Base-by-base conservation (phyloP, 1,140 invertebrate species). In the Musca vetustissima region DNA sequence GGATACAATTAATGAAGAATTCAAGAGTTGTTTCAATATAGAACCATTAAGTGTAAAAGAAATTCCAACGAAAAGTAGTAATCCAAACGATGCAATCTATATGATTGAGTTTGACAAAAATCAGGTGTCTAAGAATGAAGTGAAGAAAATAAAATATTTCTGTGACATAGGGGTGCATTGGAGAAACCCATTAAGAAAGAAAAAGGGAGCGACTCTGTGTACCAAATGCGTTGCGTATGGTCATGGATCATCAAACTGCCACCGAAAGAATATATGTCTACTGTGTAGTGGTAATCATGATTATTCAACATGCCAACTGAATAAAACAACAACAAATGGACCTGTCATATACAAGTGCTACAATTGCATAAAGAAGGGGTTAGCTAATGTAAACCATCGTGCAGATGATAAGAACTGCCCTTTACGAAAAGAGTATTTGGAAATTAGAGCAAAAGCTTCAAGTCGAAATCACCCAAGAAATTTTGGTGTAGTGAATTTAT, bases 271-370 rank as follows among this genome's bases (percentile, higher is more conserved):
- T 3, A 25, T 25, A 6, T 61, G 57, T 28, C 9, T 61, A 32
- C 9, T 8, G 0, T 61, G 57, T 17, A 14, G 61, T 1, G 61
- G 32, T 19, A 2, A 4, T 1, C 61, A 64, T 28, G 36, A 32
- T 36, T 64, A 19, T 17, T 64, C 59, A n/a, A 64, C 28, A 13
- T 64, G 59, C n/a, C 43, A 64, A 64, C n/a, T 64, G 3, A 64
- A 8, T 6, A 64, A 64, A 49, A 24, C 21, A 1, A 0, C 61
- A 47, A 13, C 13, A 6, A 8, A 25, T 9, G n/a, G n/a, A 6
- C 17, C 32, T 14, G 61, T 64, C 3, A 43, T 61, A 1, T 49
- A 64, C 14, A 64, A 64, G 17, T 64, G 61, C 14, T 48, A 21
- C 17, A 64, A 64, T 25, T 64, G 32, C 6, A 25, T 25, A 0